Evolutionary conservation across 2,113 vertebrate species (phyloP).

Genomic region (Vidua chalybeata): DNA sequence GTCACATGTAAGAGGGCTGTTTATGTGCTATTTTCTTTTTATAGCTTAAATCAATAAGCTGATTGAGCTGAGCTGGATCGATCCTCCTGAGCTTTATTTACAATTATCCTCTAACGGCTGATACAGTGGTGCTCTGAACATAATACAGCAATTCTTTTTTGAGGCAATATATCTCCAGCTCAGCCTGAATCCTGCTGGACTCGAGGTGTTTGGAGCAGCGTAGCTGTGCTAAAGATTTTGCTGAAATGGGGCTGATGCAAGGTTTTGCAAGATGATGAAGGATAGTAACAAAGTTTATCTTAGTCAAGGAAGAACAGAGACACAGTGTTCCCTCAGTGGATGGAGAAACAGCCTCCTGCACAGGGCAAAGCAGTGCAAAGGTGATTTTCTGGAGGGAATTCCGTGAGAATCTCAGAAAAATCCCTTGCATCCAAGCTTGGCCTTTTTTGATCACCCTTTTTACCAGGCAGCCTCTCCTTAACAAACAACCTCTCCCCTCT

Average conservation of each 20-base stretch:
- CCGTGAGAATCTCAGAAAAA: neutral
- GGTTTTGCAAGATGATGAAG: neutral
- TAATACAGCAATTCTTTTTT: neutral
- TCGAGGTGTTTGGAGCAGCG: neutral
- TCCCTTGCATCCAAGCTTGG: neutral
- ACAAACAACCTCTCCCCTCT: neutral
- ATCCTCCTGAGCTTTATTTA: constrained; percentile 53
- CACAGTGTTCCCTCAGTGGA: neutral
- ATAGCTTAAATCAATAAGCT: constrained; percentile 52
- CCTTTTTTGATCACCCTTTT: neutral
- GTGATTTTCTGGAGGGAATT: neutral
- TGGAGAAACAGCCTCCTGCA: neutral
- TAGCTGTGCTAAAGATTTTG: neutral
- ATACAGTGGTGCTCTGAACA: constrained; percentile 5
- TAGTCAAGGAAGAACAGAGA: neutral
- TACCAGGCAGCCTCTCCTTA: neutral
- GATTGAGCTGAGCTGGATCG: constrained; percentile 35
- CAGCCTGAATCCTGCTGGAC: neutral
- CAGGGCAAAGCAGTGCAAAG: neutral
- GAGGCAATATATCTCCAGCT: neutral
- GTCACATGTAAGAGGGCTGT: neutral
- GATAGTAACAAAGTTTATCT: neutral
- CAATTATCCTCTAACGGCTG: constrained; percentile 30
- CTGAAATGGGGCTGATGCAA: neutral
- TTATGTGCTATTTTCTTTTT: constrained; percentile 38